Conservation (phyloP, 2,113 vertebrate genomes). For the Paralichthys olivaceus region DNA sequence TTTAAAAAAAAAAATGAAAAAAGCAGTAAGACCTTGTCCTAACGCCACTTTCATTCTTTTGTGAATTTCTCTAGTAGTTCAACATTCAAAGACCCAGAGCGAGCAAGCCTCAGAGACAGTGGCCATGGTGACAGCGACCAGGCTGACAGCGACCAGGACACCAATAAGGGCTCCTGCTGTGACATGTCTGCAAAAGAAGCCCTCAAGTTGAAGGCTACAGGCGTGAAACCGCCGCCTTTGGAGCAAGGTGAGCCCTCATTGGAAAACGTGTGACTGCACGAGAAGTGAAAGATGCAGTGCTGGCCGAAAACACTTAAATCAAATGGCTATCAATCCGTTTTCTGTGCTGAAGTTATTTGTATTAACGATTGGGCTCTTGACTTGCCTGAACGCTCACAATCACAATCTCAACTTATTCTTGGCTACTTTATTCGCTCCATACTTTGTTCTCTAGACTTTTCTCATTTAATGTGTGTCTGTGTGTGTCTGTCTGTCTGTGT, state of each 20-base stretch:
- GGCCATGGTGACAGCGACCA: slow-evolving; percentile 99
- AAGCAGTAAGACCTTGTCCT: background rate
- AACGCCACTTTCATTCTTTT: background rate
- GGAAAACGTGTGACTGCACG: slow-evolving; percentile 7
- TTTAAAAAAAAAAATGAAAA: background rate
- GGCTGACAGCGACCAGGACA: slow-evolving; percentile 99
- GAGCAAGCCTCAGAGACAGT: slow-evolving; percentile 98
- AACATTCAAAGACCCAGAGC: slow-evolving; percentile 98
- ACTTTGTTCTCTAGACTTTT: slow-evolving; percentile 64
- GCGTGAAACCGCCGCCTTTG: slow-evolving; percentile 92
- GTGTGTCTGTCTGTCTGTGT: slow-evolving; percentile 18
- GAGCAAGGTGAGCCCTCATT: slow-evolving; percentile 94
- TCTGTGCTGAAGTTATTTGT: slow-evolving; percentile 32
- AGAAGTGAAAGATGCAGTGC: slow-evolving; percentile 22
- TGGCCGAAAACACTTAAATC: slow-evolving; percentile 7
- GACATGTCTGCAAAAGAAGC: slow-evolving; percentile 99
- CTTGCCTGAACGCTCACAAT: slow-evolving; percentile 31
- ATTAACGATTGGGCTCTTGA: slow-evolving; percentile 36
- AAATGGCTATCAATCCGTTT: slow-evolving; percentile 10
- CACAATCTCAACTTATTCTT: slow-evolving; percentile 40
- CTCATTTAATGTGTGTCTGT: slow-evolving; percentile 45
- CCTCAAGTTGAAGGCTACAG: slow-evolving; percentile 97
- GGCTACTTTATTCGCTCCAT: slow-evolving; percentile 25
- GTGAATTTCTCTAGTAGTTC: slow-evolving; percentile 87
- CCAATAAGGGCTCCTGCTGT: slow-evolving; percentile 99